These are phyloP conservation scores for Platalea minor DNA, from an alignment of 2,797 vertebrate genomes.

Conservation along the genomic window DNA sequence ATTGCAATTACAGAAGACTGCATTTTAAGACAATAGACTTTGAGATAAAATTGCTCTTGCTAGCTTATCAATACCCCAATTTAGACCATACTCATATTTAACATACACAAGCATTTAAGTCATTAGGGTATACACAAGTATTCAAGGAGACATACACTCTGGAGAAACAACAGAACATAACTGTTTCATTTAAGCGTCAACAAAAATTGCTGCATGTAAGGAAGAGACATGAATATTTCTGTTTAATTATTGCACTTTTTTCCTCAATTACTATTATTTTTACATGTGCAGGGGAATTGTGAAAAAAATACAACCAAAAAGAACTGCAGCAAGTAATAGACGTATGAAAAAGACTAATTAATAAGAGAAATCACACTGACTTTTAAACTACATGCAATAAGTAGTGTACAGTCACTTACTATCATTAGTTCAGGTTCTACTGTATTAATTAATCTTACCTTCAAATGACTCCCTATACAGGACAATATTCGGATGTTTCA, in stretches of 20 bases:
- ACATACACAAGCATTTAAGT: not conserved
- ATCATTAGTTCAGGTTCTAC: not conserved
- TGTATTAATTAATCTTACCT: slow-evolving; percentile 77
- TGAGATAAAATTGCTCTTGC: not conserved
- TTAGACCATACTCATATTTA: not conserved
- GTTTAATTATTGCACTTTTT: not conserved
- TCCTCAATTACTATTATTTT: not conserved
- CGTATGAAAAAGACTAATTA: not conserved
- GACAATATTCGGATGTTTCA: slow-evolving; percentile 98
- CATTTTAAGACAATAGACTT: not conserved
- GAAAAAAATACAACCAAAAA: not conserved
- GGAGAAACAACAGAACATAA: not conserved
- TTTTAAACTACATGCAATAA: not conserved
- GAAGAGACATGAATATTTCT: not conserved
- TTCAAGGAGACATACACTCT: not conserved
- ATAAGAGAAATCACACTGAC: not conserved
- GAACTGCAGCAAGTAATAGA: not conserved
- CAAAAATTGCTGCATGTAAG: not conserved
- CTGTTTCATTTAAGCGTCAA: not conserved
- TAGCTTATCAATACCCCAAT: not conserved
- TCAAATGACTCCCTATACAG: slow-evolving; percentile 97
- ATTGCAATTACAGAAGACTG: not conserved
- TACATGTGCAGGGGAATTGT: not conserved
- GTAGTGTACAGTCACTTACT: not conserved
- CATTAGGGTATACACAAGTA: not conserved